Percentiles rank a stretch among this genome's conserved stretches.
Conservation (phyloP, 2,888 invertebrate genomes). For the Cataglyphis altisquamis region DNA sequence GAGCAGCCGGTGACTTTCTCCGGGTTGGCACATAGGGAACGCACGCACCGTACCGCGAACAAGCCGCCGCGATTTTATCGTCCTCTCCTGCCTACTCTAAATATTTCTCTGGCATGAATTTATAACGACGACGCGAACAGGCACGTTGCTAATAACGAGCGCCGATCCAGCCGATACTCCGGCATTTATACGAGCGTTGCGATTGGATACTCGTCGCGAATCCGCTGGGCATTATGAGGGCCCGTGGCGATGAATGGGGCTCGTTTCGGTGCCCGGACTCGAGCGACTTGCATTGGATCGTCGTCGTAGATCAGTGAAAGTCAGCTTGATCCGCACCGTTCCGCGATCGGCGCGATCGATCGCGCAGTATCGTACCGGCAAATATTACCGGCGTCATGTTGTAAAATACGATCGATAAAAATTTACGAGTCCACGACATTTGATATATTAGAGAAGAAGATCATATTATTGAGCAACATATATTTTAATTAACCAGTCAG, state of each 20-base stretch:
- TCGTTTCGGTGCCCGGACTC: slow-evolving; percentile 62
- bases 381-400: slow-evolving; percentile 1
- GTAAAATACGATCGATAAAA: slow-evolving; percentile 2
- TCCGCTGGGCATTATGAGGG: slow-evolving; percentile 54
- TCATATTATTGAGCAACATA: background rate
- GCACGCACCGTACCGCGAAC: slow-evolving; percentile 16
- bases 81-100: slow-evolving; percentile 79
- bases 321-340: slow-evolving; percentile 55
- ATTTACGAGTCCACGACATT: background rate
- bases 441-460: background rate
- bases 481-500: slow-evolving; percentile 28
- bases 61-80: slow-evolving; percentile 71
- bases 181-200: slow-evolving; percentile 49
- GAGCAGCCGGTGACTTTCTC: slow-evolving; percentile 46
- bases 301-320: slow-evolving; percentile 83
- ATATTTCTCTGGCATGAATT: slow-evolving; percentile 81
- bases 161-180: slow-evolving; percentile 57
- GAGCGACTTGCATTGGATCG: slow-evolving; percentile 50
- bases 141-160: slow-evolving; percentile 71
- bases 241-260: slow-evolving; percentile 73
- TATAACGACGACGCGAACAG: slow-evolving; percentile 72
- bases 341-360: slow-evolving; percentile 34
- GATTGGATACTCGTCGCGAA: slow-evolving; percentile 51
- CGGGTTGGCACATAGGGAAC: slow-evolving; percentile 25
- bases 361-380: slow-evolving; percentile 36